These are phyloP conservation scores for Girardia tigrina DNA, from an alignment of 2,888 invertebrate species.

Conservation along the genomic window DNA sequence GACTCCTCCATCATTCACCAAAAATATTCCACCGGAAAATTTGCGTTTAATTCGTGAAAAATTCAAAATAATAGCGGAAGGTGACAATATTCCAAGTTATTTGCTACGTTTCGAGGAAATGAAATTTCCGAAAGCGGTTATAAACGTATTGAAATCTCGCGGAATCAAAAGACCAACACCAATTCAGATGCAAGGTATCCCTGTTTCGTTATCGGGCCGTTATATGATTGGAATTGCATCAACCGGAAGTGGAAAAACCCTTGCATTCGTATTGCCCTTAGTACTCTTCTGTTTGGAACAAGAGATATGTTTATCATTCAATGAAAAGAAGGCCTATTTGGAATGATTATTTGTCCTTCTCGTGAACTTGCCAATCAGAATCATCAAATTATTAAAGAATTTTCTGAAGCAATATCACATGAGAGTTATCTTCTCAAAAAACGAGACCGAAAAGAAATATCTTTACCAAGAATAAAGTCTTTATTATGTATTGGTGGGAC, in stretches of 20 bases:
- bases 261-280: slow-evolving; percentile 85
- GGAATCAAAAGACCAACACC: slow-evolving; percentile 81
- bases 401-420: slow-evolving; percentile 58
- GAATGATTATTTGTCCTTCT: slow-evolving; percentile 85
- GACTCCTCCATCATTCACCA: slow-evolving; percentile 46
- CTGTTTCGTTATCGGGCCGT: slow-evolving; percentile 80
- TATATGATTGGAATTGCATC: slow-evolving; percentile 99
- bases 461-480: slow-evolving; percentile 64
- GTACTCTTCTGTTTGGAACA: slow-evolving; percentile 93
- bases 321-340: slow-evolving; percentile 63
- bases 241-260: slow-evolving; percentile 92
- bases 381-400: slow-evolving; percentile 72
- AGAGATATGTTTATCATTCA: slow-evolving; percentile 76
- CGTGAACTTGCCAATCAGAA: slow-evolving; percentile 93
- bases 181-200: slow-evolving; percentile 93
- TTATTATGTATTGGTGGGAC: slow-evolving; percentile 89
- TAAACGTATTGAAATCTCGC: slow-evolving; percentile 65
- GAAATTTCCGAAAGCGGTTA: slow-evolving; percentile 79
- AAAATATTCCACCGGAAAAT: background rate
- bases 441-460: slow-evolving; percentile 58
- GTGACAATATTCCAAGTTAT: slow-evolving; percentile 79
- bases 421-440: too few relatives aligned
- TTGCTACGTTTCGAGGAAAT: slow-evolving; percentile 70
- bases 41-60: background rate
- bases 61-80: slow-evolving; percentile 79